phyloP scores from a whole-genome alignment of 1,140 invertebrate species.

The Nebria ingens region DNA sequence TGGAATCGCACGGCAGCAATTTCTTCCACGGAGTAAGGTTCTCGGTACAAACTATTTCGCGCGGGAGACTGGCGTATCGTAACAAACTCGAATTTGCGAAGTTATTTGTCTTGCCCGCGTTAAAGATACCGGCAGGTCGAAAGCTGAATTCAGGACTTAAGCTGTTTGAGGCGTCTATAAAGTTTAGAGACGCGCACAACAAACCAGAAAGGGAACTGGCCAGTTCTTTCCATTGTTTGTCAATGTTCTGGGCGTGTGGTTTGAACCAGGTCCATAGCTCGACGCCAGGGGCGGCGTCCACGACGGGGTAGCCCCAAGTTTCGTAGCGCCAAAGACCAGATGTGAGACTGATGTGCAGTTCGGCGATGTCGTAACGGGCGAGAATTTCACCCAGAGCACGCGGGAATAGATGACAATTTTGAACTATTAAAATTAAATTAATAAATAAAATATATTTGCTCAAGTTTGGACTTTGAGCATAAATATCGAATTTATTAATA shows the following conservation, averaged over 20 bases:
- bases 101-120: slow-evolving; percentile 40
- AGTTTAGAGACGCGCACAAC: slow-evolving; percentile 93
- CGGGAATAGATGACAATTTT: slow-evolving; percentile 82
- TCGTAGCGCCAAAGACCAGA: slow-evolving; percentile 88
- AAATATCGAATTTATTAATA: too few relatives aligned
- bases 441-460: too few relatives aligned
- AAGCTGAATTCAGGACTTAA: slow-evolving; percentile 75
- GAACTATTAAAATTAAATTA: slow-evolving; percentile 42
- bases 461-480: too few relatives aligned
- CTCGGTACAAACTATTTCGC: slow-evolving; percentile 96
- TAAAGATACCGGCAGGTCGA: slow-evolving; percentile 62
- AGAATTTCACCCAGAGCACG: slow-evolving; percentile 85
- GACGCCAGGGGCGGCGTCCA: slow-evolving; percentile 81
- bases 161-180: slow-evolving; percentile 82
- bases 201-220: slow-evolving; percentile 85
- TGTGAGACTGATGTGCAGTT: slow-evolving; percentile 84
- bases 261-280: slow-evolving; percentile 90
- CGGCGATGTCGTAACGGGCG: slow-evolving; percentile 69
- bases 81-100: slow-evolving; percentile 46
- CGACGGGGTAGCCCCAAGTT: slow-evolving; percentile 84
- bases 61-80: slow-evolving; percentile 78
- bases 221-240: slow-evolving; percentile 77
- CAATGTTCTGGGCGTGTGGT: slow-evolving; percentile 43
- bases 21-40: slow-evolving; percentile 99
- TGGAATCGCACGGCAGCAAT: slow-evolving; percentile 82